Base-by-base conservation (phyloP, 2,888 invertebrate genomes). In the Drosophila trichaetosa region DNA sequence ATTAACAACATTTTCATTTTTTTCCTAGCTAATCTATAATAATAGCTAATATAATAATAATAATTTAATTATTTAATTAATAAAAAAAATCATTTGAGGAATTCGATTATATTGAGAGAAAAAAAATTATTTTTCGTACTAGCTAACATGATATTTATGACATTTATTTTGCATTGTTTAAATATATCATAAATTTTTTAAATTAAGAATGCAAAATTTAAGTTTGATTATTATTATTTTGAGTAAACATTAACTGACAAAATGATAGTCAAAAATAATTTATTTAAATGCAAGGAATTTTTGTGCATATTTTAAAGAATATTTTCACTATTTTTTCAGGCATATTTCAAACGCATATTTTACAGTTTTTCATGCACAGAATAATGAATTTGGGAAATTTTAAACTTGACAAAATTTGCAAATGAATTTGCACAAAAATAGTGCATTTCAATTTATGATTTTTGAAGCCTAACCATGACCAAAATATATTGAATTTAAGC, bases 21-120 rank as follows among this genome's bases (percentile, higher is more conserved):
- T 10, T 21, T 11, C 0, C 0, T 2, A 0, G n/a, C n/a, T n/a
- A 4, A n/a, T 4, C n/a, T 29, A 6, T 27, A 27, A 27, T 27
- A 3, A 27, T 3, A 27, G n/a, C n/a, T 40, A n/a, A n/a, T 40
- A 38, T 1, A 7, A n/a, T 31, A 2, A 1, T 7, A 29, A 29
- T 29, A 10, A n/a, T 8, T 10, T 4, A 4, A 40, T 21, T 11
- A 21, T 11, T 11, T 21, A 7, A 7, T 46, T 46, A 7, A 46
- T 16, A 29, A 16, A 2, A 8, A 46, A 46, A 31, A 31, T 8
- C 29, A 31, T 0, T 31, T 31, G 29, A 8, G 7, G 1, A 29
- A 29, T 7, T 29, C 29, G 29, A 29, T 31, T 31, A 8, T 8
- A 31, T 31, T 31, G 31, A 31, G 2, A 2, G 31, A 31, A 31